phyloP scores from a whole-genome alignment of 1,140 invertebrate genomes.

The Hycleus cichorii region DNA sequence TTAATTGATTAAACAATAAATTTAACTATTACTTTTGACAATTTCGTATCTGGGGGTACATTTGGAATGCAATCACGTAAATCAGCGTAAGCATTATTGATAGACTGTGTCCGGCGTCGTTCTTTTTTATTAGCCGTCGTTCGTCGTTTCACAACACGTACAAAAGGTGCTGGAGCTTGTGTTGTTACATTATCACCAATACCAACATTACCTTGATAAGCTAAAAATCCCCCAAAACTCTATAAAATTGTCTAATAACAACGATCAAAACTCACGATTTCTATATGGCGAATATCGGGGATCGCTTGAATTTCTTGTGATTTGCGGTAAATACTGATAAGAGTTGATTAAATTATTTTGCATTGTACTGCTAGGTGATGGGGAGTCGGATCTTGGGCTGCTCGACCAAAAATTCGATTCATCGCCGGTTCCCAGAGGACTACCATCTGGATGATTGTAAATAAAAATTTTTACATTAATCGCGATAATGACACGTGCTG shows the following conservation, averaged over 20 bases:
- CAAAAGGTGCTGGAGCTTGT: constrained; percentile 38
- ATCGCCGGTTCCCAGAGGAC: constrained; percentile 28
- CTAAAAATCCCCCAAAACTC: constrained; percentile 13
- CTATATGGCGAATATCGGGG: background rate
- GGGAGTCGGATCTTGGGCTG: constrained; percentile 37
- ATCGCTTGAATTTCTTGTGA: constrained; percentile 17
- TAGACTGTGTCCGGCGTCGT: constrained; percentile 81
- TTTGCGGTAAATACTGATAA: constrained; percentile 22
- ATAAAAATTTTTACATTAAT: too few species aligned
- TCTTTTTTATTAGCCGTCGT: constrained; percentile 93
- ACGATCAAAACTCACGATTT: background rate
- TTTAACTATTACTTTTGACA: constrained; percentile 61
- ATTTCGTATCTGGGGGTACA: constrained; percentile 89
- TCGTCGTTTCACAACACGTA: constrained; percentile 60
- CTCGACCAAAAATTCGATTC: constrained; percentile 39
- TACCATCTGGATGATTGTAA: constrained; percentile 27
- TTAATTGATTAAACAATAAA: background rate
- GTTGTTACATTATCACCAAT: constrained; percentile 23
- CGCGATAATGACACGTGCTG: background rate
- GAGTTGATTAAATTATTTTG: constrained; percentile 27
- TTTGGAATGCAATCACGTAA: constrained; percentile 91
- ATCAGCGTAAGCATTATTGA: constrained; percentile 91
- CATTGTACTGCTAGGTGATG: constrained; percentile 28
- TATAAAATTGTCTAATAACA: background rate
- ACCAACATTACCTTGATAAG: constrained; percentile 17